Base-by-base conservation (phyloP, 1,140 invertebrate species). In the Samia ricini region DNA sequence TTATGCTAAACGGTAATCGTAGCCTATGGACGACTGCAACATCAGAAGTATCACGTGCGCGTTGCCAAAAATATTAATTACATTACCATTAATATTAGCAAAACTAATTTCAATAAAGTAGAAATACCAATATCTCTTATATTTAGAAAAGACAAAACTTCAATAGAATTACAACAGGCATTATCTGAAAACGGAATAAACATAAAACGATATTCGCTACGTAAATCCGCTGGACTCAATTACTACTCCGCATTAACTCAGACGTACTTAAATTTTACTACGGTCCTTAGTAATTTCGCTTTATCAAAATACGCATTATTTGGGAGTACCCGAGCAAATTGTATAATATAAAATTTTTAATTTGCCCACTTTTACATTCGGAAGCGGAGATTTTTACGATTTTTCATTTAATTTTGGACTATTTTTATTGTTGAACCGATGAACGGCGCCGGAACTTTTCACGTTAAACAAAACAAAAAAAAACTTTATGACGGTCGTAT, bases 281-380 rank as follows among this genome's bases (percentile, higher is more conserved):
- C 75, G 51, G 68, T 60, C 76, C 74, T 72, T 60, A 71, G 77
- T 72, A 76, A 85, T 83, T 79, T 71, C 69, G 69, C 76, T 85
- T 85, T 85, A 85, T 83, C 80, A 83, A 83, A 83, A 81, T 76
- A 72, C 69, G 62, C 69, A 72, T 81, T 80, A 76, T 80, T 80
- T 72, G 71, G 69, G 63, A 21, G n/a, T n/a, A 36, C 57, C 68
- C 61, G 64, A 51, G 64, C 60, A 64, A 70, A 81, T 74, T 71
- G 69, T 69, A 60, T 57, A 24, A 63, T 76, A 77, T 82, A 79
- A 82, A 84, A 49, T 76, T 72, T 71, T 78, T 79, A 72, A 77
- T 72, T 72, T 66, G 52, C 71, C 63, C 61, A 63, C 55, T 61
- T 63, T 71, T 73, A 68, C 68, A 66, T 63, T 68, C 56, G 42